Base-by-base conservation (phyloP, 2,113 vertebrate genomes). In the Microtus montanus region DNA sequence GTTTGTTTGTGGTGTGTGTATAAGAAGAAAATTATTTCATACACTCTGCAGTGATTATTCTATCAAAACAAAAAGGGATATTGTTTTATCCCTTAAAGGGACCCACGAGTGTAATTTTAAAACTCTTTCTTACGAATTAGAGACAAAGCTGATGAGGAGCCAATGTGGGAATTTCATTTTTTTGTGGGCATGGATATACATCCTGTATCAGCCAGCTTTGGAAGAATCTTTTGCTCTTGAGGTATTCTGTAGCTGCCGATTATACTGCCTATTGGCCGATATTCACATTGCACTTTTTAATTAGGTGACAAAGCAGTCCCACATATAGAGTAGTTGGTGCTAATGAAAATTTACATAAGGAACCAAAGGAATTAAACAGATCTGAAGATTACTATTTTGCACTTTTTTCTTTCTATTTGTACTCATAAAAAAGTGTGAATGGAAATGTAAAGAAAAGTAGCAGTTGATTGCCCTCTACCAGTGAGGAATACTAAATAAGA, bases 281-380 rank as follows among this genome's bases (percentile, higher is more conserved):
- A 97, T 90, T 96, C 94, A 88, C 71, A 89, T 85, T 87, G 44
- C 95, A 96, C 70, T 74, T 95, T 89, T 95, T 97, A 97, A 64
- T 91, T 89, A 97, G 89, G 97, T 97, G 97, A 97, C 96, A 98
- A 95, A 94, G 86, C 66, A 70, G 61, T 80, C 97, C 97, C 93
- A 91, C 92, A 86, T 86, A 91, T 87, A 71, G 2, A 33, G 87
- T 80, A 91, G 77, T 96, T 93, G 84, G 89, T 97, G 96, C 95
- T 96, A 98, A 95, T 97, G 97, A 97, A 97, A 97, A 97, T 98
- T 96, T 97, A 91, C 86, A 74, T 95, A 96, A 94, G 61, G 74
- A 93, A 30, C 86, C 74, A 58, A 97, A 97, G 95, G 64, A 91
- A 95, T 89, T 87, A 89, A 96, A 96, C 17, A 94, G 80, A 94